Percentiles rank a stretch among this genome's conserved stretches.
These are phyloP conservation scores for Epinephelus malabaricus DNA, from an alignment of 2,797 vertebrate species.

Conservation along the genomic window DNA sequence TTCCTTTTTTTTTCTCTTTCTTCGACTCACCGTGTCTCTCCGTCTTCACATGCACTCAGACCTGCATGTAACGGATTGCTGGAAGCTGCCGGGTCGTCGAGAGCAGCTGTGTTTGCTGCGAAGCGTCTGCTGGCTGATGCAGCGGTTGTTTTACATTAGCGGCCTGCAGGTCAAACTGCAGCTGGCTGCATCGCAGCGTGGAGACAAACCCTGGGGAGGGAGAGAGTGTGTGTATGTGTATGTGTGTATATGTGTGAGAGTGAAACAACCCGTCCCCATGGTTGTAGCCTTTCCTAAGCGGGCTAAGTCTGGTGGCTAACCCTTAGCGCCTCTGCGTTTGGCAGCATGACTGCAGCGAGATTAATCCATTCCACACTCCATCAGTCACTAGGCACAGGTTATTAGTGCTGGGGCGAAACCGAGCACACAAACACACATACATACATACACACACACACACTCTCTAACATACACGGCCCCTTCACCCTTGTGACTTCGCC, in stretches of 20 bases:
- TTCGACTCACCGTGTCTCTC: background rate
- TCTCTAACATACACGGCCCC: constrained; percentile 49
- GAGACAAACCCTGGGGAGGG: constrained; percentile 58
- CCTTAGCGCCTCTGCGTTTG: constrained; percentile 75
- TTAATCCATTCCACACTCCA: constrained; percentile 84
- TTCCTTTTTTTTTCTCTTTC: background rate
- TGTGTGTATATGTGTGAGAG: constrained; percentile 24
- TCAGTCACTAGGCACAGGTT: constrained; percentile 83
- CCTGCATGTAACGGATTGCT: constrained; percentile 32
- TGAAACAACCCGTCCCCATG: constrained; percentile 60
- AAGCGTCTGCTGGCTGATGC: constrained; percentile 65
- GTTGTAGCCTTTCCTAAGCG: constrained; percentile 77
- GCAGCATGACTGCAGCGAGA: constrained; percentile 77
- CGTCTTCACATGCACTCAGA: constrained; percentile 5
- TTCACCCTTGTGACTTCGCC: constrained; percentile 74
- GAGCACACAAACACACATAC: constrained; percentile 50
- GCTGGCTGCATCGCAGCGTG: constrained; percentile 67
- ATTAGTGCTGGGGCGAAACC: constrained; percentile 74
- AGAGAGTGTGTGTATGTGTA: constrained; percentile 9
- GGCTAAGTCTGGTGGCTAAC: constrained; percentile 79
- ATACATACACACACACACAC: constrained; percentile 28
- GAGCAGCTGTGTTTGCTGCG: constrained; percentile 76
- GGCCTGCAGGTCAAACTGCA: constrained; percentile 78
- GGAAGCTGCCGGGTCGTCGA: constrained; percentile 34
- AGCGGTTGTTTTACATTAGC: constrained; percentile 71